Base-by-base conservation (phyloP, 2,113 vertebrate species). In the Prunella fulvescens region DNA sequence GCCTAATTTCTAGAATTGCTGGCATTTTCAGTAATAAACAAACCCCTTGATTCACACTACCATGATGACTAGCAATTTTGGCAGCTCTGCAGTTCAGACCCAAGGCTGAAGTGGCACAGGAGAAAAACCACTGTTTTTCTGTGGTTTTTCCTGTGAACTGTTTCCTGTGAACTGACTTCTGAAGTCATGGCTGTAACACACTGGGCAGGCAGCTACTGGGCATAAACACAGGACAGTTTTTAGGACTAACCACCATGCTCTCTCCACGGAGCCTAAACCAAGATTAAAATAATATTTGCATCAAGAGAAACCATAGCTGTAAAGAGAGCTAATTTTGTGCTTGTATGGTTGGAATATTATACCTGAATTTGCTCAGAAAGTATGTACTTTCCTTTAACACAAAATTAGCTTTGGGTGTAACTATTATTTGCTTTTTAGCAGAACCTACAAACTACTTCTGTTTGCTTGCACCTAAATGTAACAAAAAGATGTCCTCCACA, bases 271-370 rank as follows among this genome's bases (percentile, higher is more conserved):
- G n/a, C 57, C 62, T 85, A 83, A 94, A 78, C 81, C 22, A 73
- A 81, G 79, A 90, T 93, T 86, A 94, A 96, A 96, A 96, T 74
- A 95, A 92, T 96, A 93, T 96, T 92, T 94, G 85, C 80, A 93
- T 90, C 69, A 93, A 88, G 67, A 88, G 51, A 94, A 86, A 95
- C 82, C 66, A 83, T 14, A 70, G 47, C 47, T 88, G 45, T 66
- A 81, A 78, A 74, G 44, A 70, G 60, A 61, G 51, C 90, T 97
- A 95, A 93, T 88, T 96, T 93, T 95, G 92, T 86, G 51, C 26
- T 78, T 29, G 82, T 48, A 86, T 44, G 67, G 81, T 70, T 83
- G 64, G 54, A 83, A 90, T 80, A 95, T 20, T 66, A 78, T 88
- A 88, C 85, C 70, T 78, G 85, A 92, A 90, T 33, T 90, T 71